Base-by-base conservation (phyloP, 2,797 vertebrate genomes). In the Botia almorhae region DNA sequence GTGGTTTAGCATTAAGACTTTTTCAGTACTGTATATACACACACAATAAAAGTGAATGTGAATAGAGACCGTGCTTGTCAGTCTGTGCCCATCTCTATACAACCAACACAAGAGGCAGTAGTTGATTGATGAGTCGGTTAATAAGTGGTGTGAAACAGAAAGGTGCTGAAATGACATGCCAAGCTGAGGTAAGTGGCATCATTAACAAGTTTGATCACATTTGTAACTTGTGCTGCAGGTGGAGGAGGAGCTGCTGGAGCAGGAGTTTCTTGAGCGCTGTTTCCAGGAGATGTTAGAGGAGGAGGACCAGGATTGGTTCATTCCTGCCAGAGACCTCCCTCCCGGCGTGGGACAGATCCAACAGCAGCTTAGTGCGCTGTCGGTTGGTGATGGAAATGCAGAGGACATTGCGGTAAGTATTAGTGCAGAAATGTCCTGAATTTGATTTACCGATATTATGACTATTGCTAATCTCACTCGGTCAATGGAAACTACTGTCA, bases 231-330 rank as follows among this genome's bases (percentile, higher is more conserved):
- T 50, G 8, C 69, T 61, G 23, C 87, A 96, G 95, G 95, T 96
- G 81, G 95, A 96, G 71, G 94, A 96, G 75, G 95, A 96, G 71
- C 91, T 96, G 10, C 92, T 94, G 88, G 95, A 96, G 79, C 95
- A 96, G 85, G 95, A 96, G 58, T 96, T 96, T 74, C 87, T 96
- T 0, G 95, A 96, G 85, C 94, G 94, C 55, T 96, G 95, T 86
- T 96, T 96, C 91, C 95, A 96, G 87, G 95, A 96, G 90, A 96
- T 96, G 95, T 88, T 96, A 86, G 95, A 96, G 29, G 95, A 96
- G 68, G 95, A 96, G 72, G 95, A 96, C 74, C 91, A 92, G 89
- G 95, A 96, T 72, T 96, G 95, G 95, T 96, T 96, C 88, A 96
- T 96, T 77, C 95, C 95, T 0, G 91, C 94, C 0, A 89, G 95